Base-by-base conservation (phyloP, 2,888 invertebrate genomes). In the Itoplectis maculator region DNA sequence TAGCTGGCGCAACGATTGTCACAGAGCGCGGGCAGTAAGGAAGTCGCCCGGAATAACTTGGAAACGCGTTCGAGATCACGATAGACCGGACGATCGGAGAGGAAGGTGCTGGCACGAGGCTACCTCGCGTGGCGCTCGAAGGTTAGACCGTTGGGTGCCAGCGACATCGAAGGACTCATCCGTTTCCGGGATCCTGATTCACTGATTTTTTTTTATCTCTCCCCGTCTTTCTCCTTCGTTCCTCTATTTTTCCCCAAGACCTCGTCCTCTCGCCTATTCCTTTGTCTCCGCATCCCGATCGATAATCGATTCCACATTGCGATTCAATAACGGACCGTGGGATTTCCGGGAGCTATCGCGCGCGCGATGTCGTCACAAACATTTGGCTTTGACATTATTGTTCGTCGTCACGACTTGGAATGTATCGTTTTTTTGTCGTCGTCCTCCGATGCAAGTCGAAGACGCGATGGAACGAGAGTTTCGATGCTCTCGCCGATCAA, bases 401-500 rank as follows among this genome's bases (percentile, higher is more conserved):
- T 29, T 54, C 0, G 20, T 11, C 47, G 54, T 54, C 54, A 23
- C 23, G 54, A 54, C 23, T 54, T 13, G 54, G 54, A 54, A 54
- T 54, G 20, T 68, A 49, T 42, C 37, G 3, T 5, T 45, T 54
- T 18, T 49, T 37, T 63, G 7, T 20, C 11, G 35, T 63, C 42
- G 42, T 42, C 47, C 5, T 11, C 13, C 35, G 7, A n/a, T 35
- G 8, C 35, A 59, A 2, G 35, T 5, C 42, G 8, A 8, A 42
- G 59, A 65, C 56, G 20, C 40, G 15, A 20, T 42, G 37, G 49
- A 49, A 51, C n/a, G 35, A 23, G 56, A 70, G 23, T 73, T 65
- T 59, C 18, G 65, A 78, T 79, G 54, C 42, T 51, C 42, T 51
- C 59, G 68, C 68, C n/a, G 87, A 92, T 91, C 90, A 91, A 91